These are phyloP conservation scores for Halocynthia aurantium DNA, from an alignment of 23 tunicate species.

Conservation along the genomic window DNA sequence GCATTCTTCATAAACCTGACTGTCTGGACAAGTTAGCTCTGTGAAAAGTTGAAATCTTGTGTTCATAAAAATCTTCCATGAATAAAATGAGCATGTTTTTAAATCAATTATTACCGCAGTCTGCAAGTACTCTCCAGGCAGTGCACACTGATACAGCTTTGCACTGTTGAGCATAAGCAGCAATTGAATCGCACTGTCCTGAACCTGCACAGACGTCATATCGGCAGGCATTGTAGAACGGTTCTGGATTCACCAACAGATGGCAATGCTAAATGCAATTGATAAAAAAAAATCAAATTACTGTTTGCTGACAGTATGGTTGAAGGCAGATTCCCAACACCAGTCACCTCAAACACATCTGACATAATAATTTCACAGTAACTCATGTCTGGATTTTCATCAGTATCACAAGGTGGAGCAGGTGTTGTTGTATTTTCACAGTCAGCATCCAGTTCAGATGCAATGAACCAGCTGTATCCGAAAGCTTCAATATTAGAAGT, in stretches of 20 bases:
- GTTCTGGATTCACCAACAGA: slow-evolving; percentile 5
- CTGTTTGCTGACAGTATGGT: too few relatives aligned
- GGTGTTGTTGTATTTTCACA: slow-evolving; percentile 37
- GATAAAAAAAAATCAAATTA: too few relatives aligned
- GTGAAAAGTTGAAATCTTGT: neutral
- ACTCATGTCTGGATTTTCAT: too few relatives aligned
- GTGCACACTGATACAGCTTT: slow-evolving; percentile 8
- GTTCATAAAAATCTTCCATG: too few relatives aligned
- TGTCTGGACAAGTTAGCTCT: neutral
- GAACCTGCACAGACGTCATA: slow-evolving; percentile 25
- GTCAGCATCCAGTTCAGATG: slow-evolving; percentile 31
- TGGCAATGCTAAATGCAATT: slow-evolving; percentile 16
- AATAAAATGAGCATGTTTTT: neutral
- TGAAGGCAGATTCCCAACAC: too few relatives aligned
- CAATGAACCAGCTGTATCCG: slow-evolving; percentile 71
- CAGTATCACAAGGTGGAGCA: neutral
- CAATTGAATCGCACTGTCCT: slow-evolving; percentile 15
- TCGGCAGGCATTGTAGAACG: neutral
- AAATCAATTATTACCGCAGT: slow-evolving; percentile 12
- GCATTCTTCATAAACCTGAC: slow-evolving; percentile 12
- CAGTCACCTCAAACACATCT: slow-evolving; percentile 55
- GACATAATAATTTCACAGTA: slow-evolving; percentile 82
- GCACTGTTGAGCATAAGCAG: slow-evolving; percentile 35
- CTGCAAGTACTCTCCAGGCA: slow-evolving; percentile 11
- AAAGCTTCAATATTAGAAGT: slow-evolving; percentile 63